Conservation (phyloP, 2,888 invertebrate species). For the Pecten maximus region DNA sequence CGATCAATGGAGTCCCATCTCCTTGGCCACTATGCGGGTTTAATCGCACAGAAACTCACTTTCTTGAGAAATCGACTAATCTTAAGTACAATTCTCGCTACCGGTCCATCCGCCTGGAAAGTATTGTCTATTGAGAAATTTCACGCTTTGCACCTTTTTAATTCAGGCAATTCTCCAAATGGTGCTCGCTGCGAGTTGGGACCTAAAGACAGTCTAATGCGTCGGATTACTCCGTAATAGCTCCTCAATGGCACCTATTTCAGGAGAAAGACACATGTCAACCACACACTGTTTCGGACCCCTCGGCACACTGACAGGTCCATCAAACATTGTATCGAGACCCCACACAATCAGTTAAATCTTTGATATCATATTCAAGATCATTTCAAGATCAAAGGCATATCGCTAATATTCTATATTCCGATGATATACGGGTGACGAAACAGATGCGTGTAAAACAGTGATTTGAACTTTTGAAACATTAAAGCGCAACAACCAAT, state of each 20-base stretch:
- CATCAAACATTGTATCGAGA: not conserved
- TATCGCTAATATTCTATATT: not conserved
- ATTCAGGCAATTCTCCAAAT: slow-evolving; percentile 33
- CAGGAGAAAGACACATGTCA: slow-evolving; percentile 28
- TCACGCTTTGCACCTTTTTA: slow-evolving; percentile 32
- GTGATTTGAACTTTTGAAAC: too few relatives aligned
- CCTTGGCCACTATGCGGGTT: slow-evolving; percentile 9
- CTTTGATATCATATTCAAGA: not conserved
- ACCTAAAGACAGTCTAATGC: slow-evolving; percentile 26
- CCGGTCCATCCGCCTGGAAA: not conserved
- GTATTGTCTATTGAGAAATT: slow-evolving; percentile 32
- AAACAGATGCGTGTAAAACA: not conserved
- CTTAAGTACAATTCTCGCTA: slow-evolving; percentile 22
- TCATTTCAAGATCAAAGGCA: not conserved
- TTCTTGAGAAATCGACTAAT: slow-evolving; percentile 33
- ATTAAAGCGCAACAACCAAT: too few relatives aligned
- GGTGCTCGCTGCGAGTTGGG: not conserved
- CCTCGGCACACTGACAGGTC: not conserved
- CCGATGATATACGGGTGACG: not conserved
- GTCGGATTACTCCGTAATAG: not conserved
- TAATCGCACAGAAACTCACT: slow-evolving; percentile 29
- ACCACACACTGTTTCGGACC: not conserved
- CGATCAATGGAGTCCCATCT: slow-evolving; percentile 41
- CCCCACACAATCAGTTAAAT: slow-evolving; percentile 7
- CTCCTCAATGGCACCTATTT: not conserved